These are phyloP conservation scores for Podocnemis expansa DNA, from an alignment of 2,113 vertebrate genomes.

Conservation along the genomic window DNA sequence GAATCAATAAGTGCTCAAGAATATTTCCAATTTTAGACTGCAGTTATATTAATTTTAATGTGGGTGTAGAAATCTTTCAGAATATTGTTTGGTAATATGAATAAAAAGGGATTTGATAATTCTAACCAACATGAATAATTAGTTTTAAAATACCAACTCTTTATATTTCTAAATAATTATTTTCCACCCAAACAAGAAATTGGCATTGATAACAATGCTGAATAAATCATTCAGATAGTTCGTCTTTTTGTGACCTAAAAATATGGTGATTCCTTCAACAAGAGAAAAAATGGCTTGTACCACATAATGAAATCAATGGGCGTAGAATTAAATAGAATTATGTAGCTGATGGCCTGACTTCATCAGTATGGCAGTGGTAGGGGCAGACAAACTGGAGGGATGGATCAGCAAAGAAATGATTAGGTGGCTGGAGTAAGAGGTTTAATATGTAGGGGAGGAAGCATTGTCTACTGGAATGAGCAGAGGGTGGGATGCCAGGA, in stretches of 20 bases:
- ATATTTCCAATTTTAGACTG: not conserved
- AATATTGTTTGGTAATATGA: not conserved
- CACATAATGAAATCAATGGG: not conserved
- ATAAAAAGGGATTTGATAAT: not conserved
- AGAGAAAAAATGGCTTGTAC: not conserved
- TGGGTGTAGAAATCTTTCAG: not conserved
- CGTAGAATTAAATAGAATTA: not conserved
- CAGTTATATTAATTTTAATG: not conserved
- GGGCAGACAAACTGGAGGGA: not conserved
- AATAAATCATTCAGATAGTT: not conserved
- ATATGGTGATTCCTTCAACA: not conserved
- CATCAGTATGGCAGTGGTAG: not conserved
- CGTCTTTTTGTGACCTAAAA: not conserved
- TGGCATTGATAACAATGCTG: not conserved
- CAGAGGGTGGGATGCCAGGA: not conserved
- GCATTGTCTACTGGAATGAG: not conserved
- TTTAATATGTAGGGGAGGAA: not conserved
- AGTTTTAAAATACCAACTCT: not conserved
- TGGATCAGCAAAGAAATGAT: not conserved
- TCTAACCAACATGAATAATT: not conserved
- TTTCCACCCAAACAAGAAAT: not conserved
- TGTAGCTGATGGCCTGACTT: slow-evolving; percentile 2
- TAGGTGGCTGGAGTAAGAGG: not conserved
- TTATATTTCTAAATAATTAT: not conserved
- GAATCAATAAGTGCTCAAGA: not conserved